Evolutionary conservation across 2,888 invertebrate species (phyloP), one percentile per base, ranked within the genome.

Genomic region (Drosophila multiciliata): DNA sequence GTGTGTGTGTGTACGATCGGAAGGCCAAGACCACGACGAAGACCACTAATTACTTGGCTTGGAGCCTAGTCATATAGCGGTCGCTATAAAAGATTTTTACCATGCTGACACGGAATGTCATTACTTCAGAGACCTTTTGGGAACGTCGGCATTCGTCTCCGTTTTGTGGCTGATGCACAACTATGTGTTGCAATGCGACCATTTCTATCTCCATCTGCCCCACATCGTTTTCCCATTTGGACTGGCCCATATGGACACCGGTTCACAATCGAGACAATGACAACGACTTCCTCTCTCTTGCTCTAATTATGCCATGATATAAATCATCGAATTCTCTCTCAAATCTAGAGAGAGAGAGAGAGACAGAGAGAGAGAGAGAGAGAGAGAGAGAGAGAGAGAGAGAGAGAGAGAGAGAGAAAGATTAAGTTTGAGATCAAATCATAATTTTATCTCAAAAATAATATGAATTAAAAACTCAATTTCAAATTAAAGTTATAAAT

Each of bases 31-130:
- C 61, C 60, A 57, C 57, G 52, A 63, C 52, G 59, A 45, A 42
- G 55, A 67, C 75, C 68, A 66, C 73, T 84, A 84, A 84, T 84
- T 82, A 74, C 80, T 75, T 75, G 78, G 74, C 75, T 80, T 57
- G 66, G 62, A 59, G 60, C 64, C 49, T 65, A 77, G 57, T 83
- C 71, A 77, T 67, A 71, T 67, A 71, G 82, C 71, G 68, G 38
- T 67, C 38, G 74, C 66, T 53, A 77, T 77, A 78, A 78, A 78
- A 75, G 69, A 66, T 78, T 75, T 72, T 71, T 63, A 66, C 70
- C 73, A 71, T 29, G 63, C 74, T 59, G 71, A 72, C 87, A 80
- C 76, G 72, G 67, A 73, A 79, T 79, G 75, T 77, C 82, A 88
- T 85, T 84, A 82, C 52, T 69, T 59, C 36, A 26, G 73, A 62